Base-by-base conservation (phyloP, 2,113 vertebrate genomes). In the Cyprichromis sp. region DNA sequence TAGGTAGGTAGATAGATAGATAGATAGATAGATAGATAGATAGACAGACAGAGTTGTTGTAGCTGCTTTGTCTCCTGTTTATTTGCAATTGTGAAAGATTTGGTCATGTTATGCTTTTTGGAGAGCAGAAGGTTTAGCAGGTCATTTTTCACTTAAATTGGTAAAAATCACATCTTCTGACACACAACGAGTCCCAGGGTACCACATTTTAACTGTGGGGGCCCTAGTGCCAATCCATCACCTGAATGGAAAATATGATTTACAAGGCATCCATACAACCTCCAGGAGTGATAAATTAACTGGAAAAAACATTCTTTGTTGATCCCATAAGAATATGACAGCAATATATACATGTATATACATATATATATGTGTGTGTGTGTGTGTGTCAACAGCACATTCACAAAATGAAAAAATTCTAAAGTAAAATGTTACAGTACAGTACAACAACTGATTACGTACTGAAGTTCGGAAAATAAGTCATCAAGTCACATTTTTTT, bases 271-370 rank as follows among this genome's bases (percentile, higher is more conserved):
- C 83, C 66, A 61, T 45, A 57, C 79, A 84, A 89, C 87, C 90
- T 92, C 84, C 42, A 86, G 80, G 91, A 63, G 81, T 91, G 91
- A 93, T 93, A 84, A 83, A 94, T 95, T 89, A 89, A 91, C 73
- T 53, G 21, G 80, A 66, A 29, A 85, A 92, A 91, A 91, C 40
- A 87, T 83, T 29, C 38, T 68, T 82, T 83, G 12, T 42, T 82
- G 73, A 53, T 78, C 81, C 81, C 59, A 73, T 31, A 83, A 80
- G 86, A 78, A 90, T 66, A 55, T 55, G 16, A 68, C 66, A 66
- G 17, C 26, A 61, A 29, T 45, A 45, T 17, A 71, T 71, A 42
- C 13, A 16, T 9, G 7, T 42, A 16, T 59, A 16, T 59, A 16
- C 1, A 29, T 14, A 57, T 57, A 8, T 55, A 0, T 42, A 3